Evolutionary conservation across 2,113 vertebrate genomes (phyloP), one percentile per base, ranked within the genome.

Genomic region (Boulengeromyrus knoepffleri): DNA sequence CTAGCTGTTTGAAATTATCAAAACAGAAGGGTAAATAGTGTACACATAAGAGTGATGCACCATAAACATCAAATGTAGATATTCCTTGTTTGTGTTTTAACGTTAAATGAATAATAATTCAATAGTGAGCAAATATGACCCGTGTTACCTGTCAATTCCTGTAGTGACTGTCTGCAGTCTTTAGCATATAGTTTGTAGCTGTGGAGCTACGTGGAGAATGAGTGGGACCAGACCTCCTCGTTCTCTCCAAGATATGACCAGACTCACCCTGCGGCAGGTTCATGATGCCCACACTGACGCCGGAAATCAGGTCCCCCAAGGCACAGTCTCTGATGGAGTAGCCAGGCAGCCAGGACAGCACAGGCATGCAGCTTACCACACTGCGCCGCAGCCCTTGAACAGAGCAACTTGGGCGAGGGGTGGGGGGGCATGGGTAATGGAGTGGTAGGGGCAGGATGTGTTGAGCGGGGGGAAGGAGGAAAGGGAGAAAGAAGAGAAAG

Each of bases 251-350:
- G 36, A 24, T 88, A 85, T 3, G 2, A 21, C 1, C 85, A 36
- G n/a, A 0, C 95, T 96, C 91, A 98, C 98, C 97, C 93, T 99
- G 98, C 2, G 98, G 98, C 83, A 99, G 96, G 93, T 99, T 97
- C 96, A 99, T 98, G 94, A 99, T 98, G 91, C 97, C 97, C 91
- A 99, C 97, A 0, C 98, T 99, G 94, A 98, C 93, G 89, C 98
- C 98, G 0, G 98, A 97, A 58, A 96, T 21, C 5, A 98, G 80
- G 92, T 99, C 98, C 3, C 98, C 97, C 0, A 96, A 24, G 7
- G 96, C 95, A 93, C 97, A 98, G 77, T 98, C 97, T 87, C 95
- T 97, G 91, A 98, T 0, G 0, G 96, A 95, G 94, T 99, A 99
- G 3, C 90, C 93, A 39, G 98, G 98, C 85, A 99, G 90, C 98